Evolutionary conservation across 2,113 vertebrate genomes (phyloP), one percentile per base, ranked within the genome.

Genomic region (Eurystomus gularis): DNA sequence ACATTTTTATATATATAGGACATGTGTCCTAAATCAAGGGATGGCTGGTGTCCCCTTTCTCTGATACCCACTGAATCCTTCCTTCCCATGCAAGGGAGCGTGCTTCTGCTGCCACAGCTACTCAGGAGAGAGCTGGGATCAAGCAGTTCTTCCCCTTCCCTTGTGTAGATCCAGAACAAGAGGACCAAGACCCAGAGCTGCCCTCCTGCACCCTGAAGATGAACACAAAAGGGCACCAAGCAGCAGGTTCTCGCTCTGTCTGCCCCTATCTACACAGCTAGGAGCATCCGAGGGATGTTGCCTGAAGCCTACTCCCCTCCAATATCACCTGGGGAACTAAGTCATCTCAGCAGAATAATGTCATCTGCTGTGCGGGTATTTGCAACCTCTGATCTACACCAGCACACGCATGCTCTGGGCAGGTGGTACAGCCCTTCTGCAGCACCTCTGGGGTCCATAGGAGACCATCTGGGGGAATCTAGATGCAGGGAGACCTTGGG

Each of bases 341-440:
- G 26, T 44, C 4, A 11, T 60, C 16, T 66, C 42, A 21, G 55
- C 51, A 44, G 57, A 71, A 40, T 16, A 21, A 40, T 54, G 75
- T 87, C 6, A 21, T 24, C 40, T 24, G n/a, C 23, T 58, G 25
- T 39, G 52, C 2, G 1, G n/a, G 5, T 55, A 29, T 7, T 12
- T 57, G 40, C 48, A 91, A 15, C 18, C 57, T 76, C 55, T 79
- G 33, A 14, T 46, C 51, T 52, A 68, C 26, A 70, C 6, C 23
- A 33, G 24, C 24, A 5, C 4, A 7, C 2, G 1, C 0, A 0
- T 14, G 18, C 21, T 28, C 37, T 79, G 42, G 23, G 37, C 31
- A 57, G 35, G 28, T 26, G 25, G 12, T 7, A 13, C 68, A 65
- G 25, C 49, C 24, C 3, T 64, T 16, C 39, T 62, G 48, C 26